Evolutionary conservation across 2,888 invertebrate genomes (phyloP), one percentile per base, ranked within the genome.

Genomic region (Leptinotarsa rubiginosa): DNA sequence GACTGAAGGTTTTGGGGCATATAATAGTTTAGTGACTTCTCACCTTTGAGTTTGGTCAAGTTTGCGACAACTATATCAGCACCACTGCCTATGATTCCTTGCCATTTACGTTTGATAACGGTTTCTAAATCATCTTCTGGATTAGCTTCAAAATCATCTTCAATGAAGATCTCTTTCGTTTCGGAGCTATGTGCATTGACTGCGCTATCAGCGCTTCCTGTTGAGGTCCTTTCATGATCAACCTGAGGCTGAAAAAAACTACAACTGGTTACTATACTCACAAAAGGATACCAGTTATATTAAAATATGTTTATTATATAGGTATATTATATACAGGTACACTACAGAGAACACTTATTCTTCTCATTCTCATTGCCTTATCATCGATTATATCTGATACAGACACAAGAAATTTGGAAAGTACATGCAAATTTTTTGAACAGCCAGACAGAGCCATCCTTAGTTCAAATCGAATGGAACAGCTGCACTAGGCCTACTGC

Each of bases 1-100:
- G 7, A 31, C 31, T 31, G 0, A 10, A 41, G 41, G 1, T 41
- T 41, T 41, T 41, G 41, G 41, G 41, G 2, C 10, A 41, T 10
- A 41, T 10, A 10, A 41, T 10, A 10, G 41, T 41, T 41, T 69
- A 97, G 22, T 3, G 25, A 66, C 31, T 13, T 31, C 62, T 54
- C 59, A 81, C 81, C 99, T 84, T 94, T 94, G 83, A 97, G 93
- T 90, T 98, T 98, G 83, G 93, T 94, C 81, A 98, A 90, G 89
- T 98, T 97, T 75, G 97, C 96, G 80, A 98, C 94, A 86, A 97
- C 92, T 86, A 98, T 95, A 87, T 97, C 94, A 83, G 93, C 81
- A 76, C 95, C 94, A 70, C 92, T 91, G 3, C 95, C 96, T 83
- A 97, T 91, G 85, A 97, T 92, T 83, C 91, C 91, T 85, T 92